Base-by-base conservation (phyloP, 37 sponge, comb jelly and placozoan genomes). In the Cliona cf. orientalis region DNA sequence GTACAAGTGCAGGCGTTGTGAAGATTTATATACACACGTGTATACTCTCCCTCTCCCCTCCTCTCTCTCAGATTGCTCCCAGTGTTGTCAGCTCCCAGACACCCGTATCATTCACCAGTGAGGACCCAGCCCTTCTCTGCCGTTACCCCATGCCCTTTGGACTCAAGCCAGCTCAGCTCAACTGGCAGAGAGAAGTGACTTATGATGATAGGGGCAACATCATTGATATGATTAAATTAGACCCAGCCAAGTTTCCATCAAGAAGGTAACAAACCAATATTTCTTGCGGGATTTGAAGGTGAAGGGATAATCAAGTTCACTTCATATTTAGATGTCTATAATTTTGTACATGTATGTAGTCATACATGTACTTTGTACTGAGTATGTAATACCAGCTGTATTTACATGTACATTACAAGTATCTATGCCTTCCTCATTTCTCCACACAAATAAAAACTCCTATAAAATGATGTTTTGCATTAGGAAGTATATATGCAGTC, bases 181-280 rank as follows among this genome's bases (percentile, higher is more conserved):
- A 1, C 28, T 46, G 56, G 56, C 45, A 55, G 66, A 87, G 80
- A 23, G 83, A 75, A 25, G 83, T 82, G 21, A 76, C 55, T 1
- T 82, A 88, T 33, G 84, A 88, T 33, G 26, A 65, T 23, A 9
- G 25, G 2, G 89, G 89, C 5, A 82, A 75, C 11, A 67, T 88
- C 21, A 65, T 81, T 62, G 42, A 55, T 23, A 75, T 78, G 72
- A 38, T 82, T 1, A 66, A 66, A 82, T 72, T 88, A 62, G 64
- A 88, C 72, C 83, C 83, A 2, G 26, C 61, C n/a, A 58, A 69
- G 40, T 88, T 88, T 49, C 89, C 89, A 41, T 76, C 78, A 31
- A 78, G 82, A 68, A 14, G 78, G 89, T 88, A 61, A 61, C n/a
- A n/a, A n/a, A n/a, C n/a, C n/a, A n/a, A n/a, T n/a, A n/a, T n/a